phyloP scores from a whole-genome alignment of 2,888 invertebrate genomes.

The Ectemnius cavifrons region DNA sequence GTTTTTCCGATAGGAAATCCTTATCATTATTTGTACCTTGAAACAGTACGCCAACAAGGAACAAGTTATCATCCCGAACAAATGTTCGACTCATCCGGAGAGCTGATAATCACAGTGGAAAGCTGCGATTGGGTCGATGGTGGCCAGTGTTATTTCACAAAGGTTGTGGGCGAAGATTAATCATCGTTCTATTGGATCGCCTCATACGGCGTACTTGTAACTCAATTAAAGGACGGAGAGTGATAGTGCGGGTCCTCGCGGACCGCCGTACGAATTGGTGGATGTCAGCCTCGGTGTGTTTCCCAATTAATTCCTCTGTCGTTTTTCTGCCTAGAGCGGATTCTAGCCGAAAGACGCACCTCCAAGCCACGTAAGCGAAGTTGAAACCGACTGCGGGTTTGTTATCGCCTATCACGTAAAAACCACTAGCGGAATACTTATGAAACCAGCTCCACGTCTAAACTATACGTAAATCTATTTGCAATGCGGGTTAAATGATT shows the following conservation, averaged over 20 bases:
- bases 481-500: too few species aligned
- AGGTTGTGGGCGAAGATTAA: constrained; percentile 7
- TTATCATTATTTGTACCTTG: too few species aligned
- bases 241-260: constrained; percentile 34
- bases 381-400: too few species aligned
- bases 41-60: not conserved
- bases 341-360: too few species aligned
- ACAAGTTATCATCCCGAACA: not conserved
- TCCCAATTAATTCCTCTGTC: constrained; percentile 44
- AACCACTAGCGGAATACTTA: too few species aligned
- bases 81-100: not conserved
- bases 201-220: constrained; percentile 30
- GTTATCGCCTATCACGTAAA: too few species aligned
- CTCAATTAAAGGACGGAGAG: constrained; percentile 47
- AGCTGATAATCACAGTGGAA: constrained; percentile 1
- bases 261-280: constrained; percentile 37
- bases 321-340: not conserved
- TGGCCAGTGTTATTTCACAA: not conserved
- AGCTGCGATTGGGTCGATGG: not conserved
- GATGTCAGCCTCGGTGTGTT: constrained; percentile 36
- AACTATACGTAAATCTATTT: too few species aligned
- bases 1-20: not conserved
- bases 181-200: constrained; percentile 9
- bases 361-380: too few species aligned
- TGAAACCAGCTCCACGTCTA: too few species aligned